phyloP scores from a whole-genome alignment of 2,888 invertebrate species.

The Cantharis lateralis region DNA sequence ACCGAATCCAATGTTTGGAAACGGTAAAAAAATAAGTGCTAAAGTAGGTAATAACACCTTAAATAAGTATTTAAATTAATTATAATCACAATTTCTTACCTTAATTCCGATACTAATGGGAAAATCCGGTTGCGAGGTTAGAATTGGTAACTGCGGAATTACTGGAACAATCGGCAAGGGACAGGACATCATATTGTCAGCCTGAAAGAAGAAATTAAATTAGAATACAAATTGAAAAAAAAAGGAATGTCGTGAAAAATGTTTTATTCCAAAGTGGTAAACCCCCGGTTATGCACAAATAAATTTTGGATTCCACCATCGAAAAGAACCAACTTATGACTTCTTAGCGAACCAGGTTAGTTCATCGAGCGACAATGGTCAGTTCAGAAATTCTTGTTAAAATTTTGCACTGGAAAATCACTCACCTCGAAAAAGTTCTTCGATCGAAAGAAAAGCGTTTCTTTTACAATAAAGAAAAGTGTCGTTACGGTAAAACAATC shows the following conservation, averaged over 20 bases:
- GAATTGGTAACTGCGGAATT: conserved; percentile 63
- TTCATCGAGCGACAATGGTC: neutral
- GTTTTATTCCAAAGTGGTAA: no score
- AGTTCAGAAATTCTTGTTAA: neutral
- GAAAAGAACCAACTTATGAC: neutral
- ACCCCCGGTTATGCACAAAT: no score
- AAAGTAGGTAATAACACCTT: neutral
- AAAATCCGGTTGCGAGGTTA: conserved; percentile 63
- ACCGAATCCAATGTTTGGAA: neutral
- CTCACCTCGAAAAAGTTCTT: neutral
- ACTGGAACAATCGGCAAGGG: conserved; percentile 66
- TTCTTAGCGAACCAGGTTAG: neutral
- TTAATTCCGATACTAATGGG: conserved; percentile 68
- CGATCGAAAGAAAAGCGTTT: neutral
- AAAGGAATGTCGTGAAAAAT: no score
- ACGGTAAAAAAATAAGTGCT: neutral
- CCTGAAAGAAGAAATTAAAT: conserved; percentile 46
- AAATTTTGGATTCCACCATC: neutral
- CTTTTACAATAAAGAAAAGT: neutral
- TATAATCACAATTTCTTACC: conserved; percentile 53
- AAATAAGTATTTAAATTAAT: neutral
- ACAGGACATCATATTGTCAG: conserved; percentile 69
- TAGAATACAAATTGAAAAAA: no score
- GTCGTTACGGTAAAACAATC: neutral
- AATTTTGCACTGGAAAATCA: neutral